Evolutionary conservation across 2,113 vertebrate genomes (phyloP).

Genomic region (Tragulus kanchil): DNA sequence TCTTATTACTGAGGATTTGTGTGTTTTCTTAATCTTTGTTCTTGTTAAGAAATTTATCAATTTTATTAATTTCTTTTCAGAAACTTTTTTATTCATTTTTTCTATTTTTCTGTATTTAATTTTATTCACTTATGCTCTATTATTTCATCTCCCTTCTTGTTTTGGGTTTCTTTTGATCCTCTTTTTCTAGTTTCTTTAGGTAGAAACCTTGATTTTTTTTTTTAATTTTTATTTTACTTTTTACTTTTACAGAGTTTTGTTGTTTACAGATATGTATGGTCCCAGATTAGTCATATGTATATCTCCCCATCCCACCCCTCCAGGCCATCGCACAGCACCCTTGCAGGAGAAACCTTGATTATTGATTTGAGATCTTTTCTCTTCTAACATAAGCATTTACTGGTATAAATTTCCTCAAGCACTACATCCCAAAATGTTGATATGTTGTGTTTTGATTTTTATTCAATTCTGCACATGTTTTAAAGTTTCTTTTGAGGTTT

Average conservation of each 20-base stretch:
- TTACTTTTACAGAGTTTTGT: too few species aligned
- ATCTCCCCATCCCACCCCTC: too few species aligned
- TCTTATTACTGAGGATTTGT: neutral
- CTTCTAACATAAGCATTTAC: neutral
- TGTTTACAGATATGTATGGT: too few species aligned
- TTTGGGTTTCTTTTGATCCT: slow-evolving; percentile 24
- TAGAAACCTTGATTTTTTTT: neutral
- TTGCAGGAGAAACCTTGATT: too few species aligned
- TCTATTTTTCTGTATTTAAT: neutral
- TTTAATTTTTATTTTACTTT: too few species aligned
- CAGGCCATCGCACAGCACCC: too few species aligned
- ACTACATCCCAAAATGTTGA: neutral
- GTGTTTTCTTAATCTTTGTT: neutral
- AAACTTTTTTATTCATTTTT: neutral
- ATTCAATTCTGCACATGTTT: neutral
- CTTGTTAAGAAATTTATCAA: neutral
- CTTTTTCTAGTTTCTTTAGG: slow-evolving; percentile 17
- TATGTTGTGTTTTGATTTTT: neutral
- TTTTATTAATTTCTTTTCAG: slow-evolving; percentile 23
- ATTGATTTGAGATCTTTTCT: neutral
- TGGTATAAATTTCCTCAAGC: neutral
- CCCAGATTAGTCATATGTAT: too few species aligned
- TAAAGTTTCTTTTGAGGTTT: neutral
- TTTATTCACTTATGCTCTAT: neutral
- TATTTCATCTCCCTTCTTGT: slow-evolving; percentile 16